Evolutionary conservation across 2,113 vertebrate species (phyloP).

Genomic region (Propithecus coquereli): DNA sequence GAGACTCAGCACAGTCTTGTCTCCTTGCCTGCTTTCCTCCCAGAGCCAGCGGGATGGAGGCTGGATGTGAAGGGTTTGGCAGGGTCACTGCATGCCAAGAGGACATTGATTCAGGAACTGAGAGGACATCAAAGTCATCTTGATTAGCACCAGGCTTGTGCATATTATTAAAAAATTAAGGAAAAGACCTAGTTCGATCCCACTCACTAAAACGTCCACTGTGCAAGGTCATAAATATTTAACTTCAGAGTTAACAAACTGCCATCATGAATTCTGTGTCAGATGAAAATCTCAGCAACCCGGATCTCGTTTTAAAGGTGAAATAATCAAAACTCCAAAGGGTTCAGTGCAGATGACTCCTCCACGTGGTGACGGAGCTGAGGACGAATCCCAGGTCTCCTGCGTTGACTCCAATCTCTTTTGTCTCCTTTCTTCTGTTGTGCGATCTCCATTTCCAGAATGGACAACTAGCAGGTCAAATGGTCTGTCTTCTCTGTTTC

Average conservation of each 20-base stretch:
- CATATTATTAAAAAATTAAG: not conserved
- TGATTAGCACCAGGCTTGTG: too few species aligned
- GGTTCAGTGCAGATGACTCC: too few species aligned
- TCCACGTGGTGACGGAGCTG: rapidly evolving
- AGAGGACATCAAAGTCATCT: not conserved
- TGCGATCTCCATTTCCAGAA: not conserved
- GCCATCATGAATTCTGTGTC: not conserved
- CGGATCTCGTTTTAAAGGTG: not conserved
- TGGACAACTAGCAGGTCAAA: not conserved
- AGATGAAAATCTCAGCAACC: not conserved
- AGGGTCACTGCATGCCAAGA: too few species aligned
- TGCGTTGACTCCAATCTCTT: rapidly evolving
- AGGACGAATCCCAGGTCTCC: not conserved
- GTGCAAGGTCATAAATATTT: rapidly evolving
- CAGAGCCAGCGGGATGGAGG: not conserved
- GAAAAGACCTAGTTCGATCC: not conserved
- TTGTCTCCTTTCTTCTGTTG: not conserved
- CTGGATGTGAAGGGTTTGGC: not conserved
- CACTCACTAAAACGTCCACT: not conserved
- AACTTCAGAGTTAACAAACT: not conserved
- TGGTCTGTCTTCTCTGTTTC: not conserved
- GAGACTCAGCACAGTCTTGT: not conserved
- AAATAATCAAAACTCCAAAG: not conserved
- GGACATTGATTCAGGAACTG: not conserved
- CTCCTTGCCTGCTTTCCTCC: not conserved